Evolutionary conservation across 2,113 vertebrate species (phyloP), one percentile per base, ranked within the genome.

Genomic region (Chloroceryle aenea): DNA sequence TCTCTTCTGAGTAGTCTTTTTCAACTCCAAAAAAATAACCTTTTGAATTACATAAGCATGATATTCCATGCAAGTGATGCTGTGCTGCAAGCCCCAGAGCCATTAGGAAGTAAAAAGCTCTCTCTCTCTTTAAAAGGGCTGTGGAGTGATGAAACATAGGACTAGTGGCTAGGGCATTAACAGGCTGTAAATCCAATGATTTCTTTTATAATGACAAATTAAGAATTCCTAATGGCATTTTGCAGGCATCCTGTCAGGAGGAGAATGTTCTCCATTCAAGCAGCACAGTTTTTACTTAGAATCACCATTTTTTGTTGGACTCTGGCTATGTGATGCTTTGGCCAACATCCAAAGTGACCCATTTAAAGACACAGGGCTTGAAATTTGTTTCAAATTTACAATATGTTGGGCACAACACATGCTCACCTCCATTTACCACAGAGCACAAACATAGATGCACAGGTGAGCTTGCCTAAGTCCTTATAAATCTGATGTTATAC

Each of bases 21-120:
- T 91, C 61, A 92, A 53, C 63, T 85, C 80, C 67, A 85, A 59
- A 82, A 76, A 50, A 95, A 91, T 84, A 94, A 95, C 85, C 76
- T 96, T 93, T 80, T 88, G 89, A 94, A 87, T 91, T 91, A 92
- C 94, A 89, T 95, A 93, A 96, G 55, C 48, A 10, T 92, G 89
- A 45, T 95, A 93, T 89, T 91, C 83, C 78, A 86, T 94, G 92
- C 85, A 85, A 97, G 92, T 79, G 56, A 77, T 80, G 87, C 77
- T 88, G 27, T 77, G 87, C 78, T 89, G 76, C 68, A 90, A 98
- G 86, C 92, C 96, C 96, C 75, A 61, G 75, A 92, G 95, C 88
- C 89, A 94, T 84, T 19, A 95, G 94, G 78, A 82, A 96, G 78
- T 68, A 90, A 95, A 91, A 94, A 90, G 80, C 92, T 94, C 82